Conservation (phyloP, 2,113 vertebrate genomes). For the Tor tambroides region DNA sequence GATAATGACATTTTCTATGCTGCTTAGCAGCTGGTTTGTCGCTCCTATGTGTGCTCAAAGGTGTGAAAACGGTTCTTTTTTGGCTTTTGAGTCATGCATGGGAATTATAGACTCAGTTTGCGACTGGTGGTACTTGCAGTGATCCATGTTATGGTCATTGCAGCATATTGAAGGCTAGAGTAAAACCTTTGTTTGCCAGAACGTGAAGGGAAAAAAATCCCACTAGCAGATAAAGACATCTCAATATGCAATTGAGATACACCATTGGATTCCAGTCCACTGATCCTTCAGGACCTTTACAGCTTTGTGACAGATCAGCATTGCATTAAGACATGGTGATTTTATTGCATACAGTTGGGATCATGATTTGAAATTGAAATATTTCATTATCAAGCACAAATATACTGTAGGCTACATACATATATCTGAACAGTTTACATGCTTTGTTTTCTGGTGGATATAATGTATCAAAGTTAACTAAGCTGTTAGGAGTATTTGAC, state of each 20-base stretch:
- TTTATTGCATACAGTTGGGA: neutral
- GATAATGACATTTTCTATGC: slow-evolving; percentile 69
- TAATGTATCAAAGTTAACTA: slow-evolving; percentile 59
- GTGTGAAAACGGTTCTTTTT: slow-evolving; percentile 54
- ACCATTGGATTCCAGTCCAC: neutral
- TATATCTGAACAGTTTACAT: neutral
- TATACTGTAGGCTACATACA: neutral
- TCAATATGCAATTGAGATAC: neutral
- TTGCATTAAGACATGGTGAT: neutral
- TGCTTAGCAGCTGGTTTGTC: slow-evolving; percentile 62
- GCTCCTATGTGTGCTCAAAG: slow-evolving; percentile 59
- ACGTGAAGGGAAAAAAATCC: neutral
- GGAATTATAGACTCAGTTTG: slow-evolving; percentile 24
- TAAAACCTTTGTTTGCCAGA: neutral
- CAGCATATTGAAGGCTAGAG: neutral
- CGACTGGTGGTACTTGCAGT: slow-evolving; percentile 5
- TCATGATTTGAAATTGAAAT: neutral
- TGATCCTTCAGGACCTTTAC: too few species aligned
- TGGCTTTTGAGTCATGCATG: slow-evolving; percentile 41
- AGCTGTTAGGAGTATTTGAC: slow-evolving; percentile 59
- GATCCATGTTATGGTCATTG: neutral
- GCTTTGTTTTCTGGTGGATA: neutral
- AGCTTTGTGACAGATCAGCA: neutral
- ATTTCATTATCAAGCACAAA: neutral
- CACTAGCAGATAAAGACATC: slow-evolving; percentile 7